Percentiles rank a stretch among this genome's conserved stretches.
These are phyloP conservation scores for Ranitomeya imitator DNA, from an alignment of 2,113 vertebrate genomes.

Conservation along the genomic window DNA sequence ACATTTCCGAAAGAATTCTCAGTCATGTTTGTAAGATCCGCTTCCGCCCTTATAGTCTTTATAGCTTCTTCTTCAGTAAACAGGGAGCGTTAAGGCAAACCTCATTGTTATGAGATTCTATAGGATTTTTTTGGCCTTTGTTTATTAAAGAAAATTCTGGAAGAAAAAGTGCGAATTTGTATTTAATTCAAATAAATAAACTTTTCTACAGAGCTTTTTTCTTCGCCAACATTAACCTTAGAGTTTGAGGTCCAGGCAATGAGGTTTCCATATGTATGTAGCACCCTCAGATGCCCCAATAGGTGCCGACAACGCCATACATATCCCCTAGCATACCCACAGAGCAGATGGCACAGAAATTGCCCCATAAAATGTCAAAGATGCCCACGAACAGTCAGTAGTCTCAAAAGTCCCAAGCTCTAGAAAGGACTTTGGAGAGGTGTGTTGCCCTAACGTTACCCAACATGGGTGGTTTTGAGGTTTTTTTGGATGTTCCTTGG, in stretches of 20 bases:
- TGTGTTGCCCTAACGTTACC: too few relatives aligned
- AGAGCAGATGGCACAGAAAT: background rate
- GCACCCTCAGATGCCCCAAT: too few relatives aligned
- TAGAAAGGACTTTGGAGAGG: too few relatives aligned
- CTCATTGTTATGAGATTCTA: background rate
- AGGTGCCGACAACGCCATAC: background rate
- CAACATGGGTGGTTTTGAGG: too few relatives aligned
- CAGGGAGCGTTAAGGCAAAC: background rate
- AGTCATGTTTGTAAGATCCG: constrained; percentile 19
- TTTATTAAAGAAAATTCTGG: background rate
- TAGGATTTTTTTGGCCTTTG: background rate
- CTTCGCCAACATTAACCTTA: too few relatives aligned
- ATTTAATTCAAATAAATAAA: background rate
- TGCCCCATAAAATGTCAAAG: too few relatives aligned
- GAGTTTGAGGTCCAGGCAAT: too few relatives aligned
- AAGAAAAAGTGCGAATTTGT: background rate
- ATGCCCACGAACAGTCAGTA: too few relatives aligned
- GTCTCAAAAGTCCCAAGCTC: too few relatives aligned
- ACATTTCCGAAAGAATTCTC: background rate
- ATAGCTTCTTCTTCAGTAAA: constrained; percentile 4
- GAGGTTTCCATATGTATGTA: background rate
- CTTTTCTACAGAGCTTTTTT: too few relatives aligned
- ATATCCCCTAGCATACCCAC: background rate
- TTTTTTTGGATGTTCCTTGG: too few relatives aligned
- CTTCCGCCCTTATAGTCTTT: background rate